Evolutionary conservation across 2,113 vertebrate genomes (phyloP).

Genomic region (Phaethon lepturus): DNA sequence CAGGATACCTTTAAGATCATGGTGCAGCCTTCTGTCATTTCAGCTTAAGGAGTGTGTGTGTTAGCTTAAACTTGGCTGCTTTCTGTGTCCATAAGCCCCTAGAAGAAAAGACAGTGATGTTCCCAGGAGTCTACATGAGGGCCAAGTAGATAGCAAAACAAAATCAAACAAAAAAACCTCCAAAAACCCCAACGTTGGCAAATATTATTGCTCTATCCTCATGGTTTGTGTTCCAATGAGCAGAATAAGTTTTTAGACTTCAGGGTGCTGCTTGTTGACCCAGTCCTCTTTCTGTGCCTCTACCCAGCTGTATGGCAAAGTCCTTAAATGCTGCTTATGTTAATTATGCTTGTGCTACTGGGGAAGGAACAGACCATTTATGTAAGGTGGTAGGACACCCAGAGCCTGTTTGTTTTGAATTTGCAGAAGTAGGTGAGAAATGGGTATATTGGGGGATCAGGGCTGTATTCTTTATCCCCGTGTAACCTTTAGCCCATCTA

Average conservation of each 20-base stretch:
- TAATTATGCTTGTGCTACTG: background rate
- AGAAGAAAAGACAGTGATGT: background rate
- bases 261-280: background rate
- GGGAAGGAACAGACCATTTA: background rate
- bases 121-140: background rate
- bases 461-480: background rate
- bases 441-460: background rate
- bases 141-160: background rate
- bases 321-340: background rate
- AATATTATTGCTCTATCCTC: background rate
- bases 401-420: background rate
- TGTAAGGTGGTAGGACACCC: background rate
- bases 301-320: background rate
- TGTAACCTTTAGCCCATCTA: conserved; percentile 38
- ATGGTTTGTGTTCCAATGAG: background rate
- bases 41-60: background rate
- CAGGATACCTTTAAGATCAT: background rate
- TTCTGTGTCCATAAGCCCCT: background rate
- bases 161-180: background rate
- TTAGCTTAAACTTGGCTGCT: background rate
- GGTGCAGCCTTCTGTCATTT: background rate
- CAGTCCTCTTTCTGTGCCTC: background rate
- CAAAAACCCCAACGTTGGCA: background rate
- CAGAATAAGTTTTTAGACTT: background rate
- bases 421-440: background rate